phyloP scores from a whole-genome alignment of 2,113 vertebrate species.

The Onychostoma macrolepis region DNA sequence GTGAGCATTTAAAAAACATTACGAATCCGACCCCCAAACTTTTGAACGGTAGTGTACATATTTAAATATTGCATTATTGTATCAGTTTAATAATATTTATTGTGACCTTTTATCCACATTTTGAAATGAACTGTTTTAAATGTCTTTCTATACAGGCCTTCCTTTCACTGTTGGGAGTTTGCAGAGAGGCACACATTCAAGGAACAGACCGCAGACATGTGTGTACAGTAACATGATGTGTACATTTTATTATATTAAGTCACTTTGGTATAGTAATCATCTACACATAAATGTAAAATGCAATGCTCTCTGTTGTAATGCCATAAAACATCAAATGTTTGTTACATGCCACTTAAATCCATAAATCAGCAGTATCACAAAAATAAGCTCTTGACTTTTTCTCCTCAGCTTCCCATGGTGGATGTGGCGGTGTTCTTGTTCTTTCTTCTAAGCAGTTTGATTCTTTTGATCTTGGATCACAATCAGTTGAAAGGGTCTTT shows the following conservation, averaged over 20 bases:
- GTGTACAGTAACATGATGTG: constrained; percentile 1
- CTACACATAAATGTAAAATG: not conserved
- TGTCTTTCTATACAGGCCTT: constrained; percentile 37
- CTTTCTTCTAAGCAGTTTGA: constrained; percentile 38
- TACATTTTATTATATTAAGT: not conserved
- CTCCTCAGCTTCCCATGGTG: constrained; percentile 26
- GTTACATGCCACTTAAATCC: not conserved
- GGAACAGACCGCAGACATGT: constrained; percentile 24
- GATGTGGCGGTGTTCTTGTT: constrained; percentile 41
- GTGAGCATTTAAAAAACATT: not conserved
- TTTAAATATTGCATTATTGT: not conserved
- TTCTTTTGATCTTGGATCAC: constrained; percentile 37
- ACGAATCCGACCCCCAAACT: not conserved
- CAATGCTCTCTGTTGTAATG: not conserved
- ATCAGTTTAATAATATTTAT: not conserved
- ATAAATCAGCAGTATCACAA: not conserved
- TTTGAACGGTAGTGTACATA: not conserved
- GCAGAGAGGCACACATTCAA: not conserved
- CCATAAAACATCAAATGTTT: not conserved
- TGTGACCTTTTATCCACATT: not conserved
- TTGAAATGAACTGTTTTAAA: not conserved
- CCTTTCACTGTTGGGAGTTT: constrained; percentile 31
- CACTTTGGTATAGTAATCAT: not conserved
- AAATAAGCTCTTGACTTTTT: not conserved
- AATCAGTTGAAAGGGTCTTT: not conserved